Percentiles rank a stretch among this genome's conserved stretches.
phyloP scores from a whole-genome alignment of 2,888 invertebrate genomes.

The Lacanobia oleracea region DNA sequence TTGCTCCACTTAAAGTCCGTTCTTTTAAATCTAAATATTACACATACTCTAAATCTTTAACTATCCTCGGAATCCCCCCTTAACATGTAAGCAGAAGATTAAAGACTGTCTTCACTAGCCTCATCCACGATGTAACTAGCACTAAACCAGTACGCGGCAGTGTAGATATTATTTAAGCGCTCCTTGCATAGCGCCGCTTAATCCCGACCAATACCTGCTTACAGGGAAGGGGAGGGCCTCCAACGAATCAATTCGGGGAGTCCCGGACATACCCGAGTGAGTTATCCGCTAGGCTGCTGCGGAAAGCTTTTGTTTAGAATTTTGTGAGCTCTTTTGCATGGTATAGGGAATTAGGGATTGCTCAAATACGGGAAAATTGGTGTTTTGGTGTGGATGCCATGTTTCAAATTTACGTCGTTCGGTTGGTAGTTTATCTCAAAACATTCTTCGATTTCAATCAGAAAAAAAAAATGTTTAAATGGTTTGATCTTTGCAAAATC shows the following conservation, averaged over 20 bases:
- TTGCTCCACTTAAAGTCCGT: no score
- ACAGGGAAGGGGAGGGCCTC: slow-evolving; percentile 65
- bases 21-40: neutral
- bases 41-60: neutral
- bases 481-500: no score
- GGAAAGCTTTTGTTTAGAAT: slow-evolving; percentile 59
- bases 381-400: slow-evolving; percentile 7
- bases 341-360: slow-evolving; percentile 13
- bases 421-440: neutral
- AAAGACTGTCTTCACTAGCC: slow-evolving; percentile 25
- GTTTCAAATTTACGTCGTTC: slow-evolving; percentile 1
- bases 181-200: slow-evolving; percentile 53
- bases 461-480: no score
- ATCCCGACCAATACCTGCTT: slow-evolving; percentile 68
- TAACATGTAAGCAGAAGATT: slow-evolving; percentile 21
- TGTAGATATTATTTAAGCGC: slow-evolving; percentile 57
- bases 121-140: slow-evolving; percentile 14
- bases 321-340: slow-evolving; percentile 43
- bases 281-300: slow-evolving; percentile 58
- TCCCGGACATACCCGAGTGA: slow-evolving; percentile 59
- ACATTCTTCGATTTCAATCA: no score
- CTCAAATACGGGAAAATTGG: slow-evolving; percentile 14
- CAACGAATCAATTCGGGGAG: slow-evolving; percentile 64
- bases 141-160: slow-evolving; percentile 7
- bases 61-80: neutral